These are phyloP conservation scores for Colossoma macropomum DNA, from an alignment of 2,113 vertebrate species.

Conservation along the genomic window DNA sequence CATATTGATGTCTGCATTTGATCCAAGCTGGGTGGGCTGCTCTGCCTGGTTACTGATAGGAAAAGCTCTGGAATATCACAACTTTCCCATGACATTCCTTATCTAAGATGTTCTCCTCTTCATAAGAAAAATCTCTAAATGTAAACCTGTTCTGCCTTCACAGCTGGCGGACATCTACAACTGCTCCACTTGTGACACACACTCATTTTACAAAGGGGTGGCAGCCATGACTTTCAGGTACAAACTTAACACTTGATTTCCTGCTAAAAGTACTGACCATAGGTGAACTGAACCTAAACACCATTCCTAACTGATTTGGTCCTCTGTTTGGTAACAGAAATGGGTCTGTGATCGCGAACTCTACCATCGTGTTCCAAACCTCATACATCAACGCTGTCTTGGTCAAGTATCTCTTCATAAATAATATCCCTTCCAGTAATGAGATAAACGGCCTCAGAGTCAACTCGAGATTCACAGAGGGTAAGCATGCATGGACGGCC, in stretches of 20 bases:
- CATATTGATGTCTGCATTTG: too few species aligned
- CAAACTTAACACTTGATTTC: neutral
- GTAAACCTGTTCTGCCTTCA: neutral
- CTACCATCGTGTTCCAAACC: slow-evolving; percentile 52
- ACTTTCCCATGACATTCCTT: too few species aligned
- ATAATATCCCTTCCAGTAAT: rapidly evolving
- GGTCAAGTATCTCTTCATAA: neutral
- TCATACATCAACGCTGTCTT: rapidly evolving
- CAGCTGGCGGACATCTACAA: slow-evolving; percentile 48
- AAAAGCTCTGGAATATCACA: too few species aligned
- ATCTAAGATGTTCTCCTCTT: too few species aligned
- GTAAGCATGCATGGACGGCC: too few species aligned
- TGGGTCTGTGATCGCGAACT: slow-evolving; percentile 62
- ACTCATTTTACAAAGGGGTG: slow-evolving; percentile 35
- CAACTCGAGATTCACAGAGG: neutral
- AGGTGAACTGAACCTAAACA: neutral
- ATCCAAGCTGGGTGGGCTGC: too few species aligned
- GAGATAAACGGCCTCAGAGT: slow-evolving; percentile 33
- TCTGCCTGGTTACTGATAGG: too few species aligned
- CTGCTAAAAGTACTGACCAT: neutral
- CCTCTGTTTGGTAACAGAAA: slow-evolving; percentile 48
- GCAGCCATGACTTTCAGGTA: slow-evolving; percentile 63
- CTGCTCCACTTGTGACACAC: slow-evolving; percentile 33
- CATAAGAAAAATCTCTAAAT: neutral
- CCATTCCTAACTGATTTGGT: neutral